These are phyloP conservation scores for Acholoe squamosa DNA, from an alignment of 2,888 invertebrate genomes.

Conservation along the genomic window DNA sequence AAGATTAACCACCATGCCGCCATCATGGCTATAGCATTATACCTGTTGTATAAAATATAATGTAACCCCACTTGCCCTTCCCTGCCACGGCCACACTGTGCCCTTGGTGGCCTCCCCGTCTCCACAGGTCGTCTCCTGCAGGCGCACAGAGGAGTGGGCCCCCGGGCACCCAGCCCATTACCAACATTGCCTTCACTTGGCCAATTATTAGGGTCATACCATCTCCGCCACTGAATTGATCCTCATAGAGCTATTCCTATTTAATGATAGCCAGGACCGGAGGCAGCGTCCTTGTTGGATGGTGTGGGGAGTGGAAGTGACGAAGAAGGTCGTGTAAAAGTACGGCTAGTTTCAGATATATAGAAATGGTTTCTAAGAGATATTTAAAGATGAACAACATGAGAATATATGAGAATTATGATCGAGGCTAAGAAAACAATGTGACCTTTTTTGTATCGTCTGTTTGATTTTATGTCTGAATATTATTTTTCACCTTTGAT, in stretches of 20 bases:
- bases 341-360: too few relatives aligned
- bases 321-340: background rate
- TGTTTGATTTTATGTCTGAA: too few relatives aligned
- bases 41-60: slow-evolving; percentile 47
- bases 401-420: too few relatives aligned
- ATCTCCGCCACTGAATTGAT: background rate
- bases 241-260: slow-evolving; percentile 45
- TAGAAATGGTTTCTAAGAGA: too few relatives aligned
- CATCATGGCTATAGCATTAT: slow-evolving; percentile 33
- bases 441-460: too few relatives aligned
- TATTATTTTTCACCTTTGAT: too few relatives aligned
- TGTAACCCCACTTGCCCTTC: slow-evolving; percentile 11
- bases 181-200: slow-evolving; percentile 42
- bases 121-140: background rate
- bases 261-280: slow-evolving; percentile 35
- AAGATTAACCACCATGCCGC: slow-evolving; percentile 39
- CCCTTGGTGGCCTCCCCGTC: background rate
- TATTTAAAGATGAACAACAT: too few relatives aligned
- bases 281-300: background rate
- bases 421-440: too few relatives aligned
- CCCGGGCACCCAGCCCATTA: slow-evolving; percentile 19
- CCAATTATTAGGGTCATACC: slow-evolving; percentile 56
- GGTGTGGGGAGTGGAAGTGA: background rate
- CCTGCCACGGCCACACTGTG: background rate
- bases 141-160: background rate